Evolutionary conservation across 2,797 vertebrate species (phyloP).

Genomic region (Ctenochaetus hawaiiensis): DNA sequence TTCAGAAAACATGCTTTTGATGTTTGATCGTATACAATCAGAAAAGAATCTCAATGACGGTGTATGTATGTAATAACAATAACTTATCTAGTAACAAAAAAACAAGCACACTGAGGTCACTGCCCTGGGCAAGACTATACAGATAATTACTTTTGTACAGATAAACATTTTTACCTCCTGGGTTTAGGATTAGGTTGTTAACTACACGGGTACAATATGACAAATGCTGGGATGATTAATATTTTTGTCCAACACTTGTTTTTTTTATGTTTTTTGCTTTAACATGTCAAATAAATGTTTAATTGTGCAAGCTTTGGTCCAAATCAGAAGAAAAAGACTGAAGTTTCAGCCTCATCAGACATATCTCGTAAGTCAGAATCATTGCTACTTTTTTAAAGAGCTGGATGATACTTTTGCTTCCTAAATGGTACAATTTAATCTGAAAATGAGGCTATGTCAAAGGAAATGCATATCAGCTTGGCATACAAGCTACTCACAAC

Average conservation of each 20-base stretch:
- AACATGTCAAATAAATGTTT: neutral
- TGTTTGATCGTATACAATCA: neutral
- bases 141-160: constrained; percentile 14
- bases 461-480: neutral
- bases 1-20: neutral
- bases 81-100: neutral
- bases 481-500: neutral
- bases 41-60: no score
- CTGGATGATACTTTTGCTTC: neutral
- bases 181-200: no score
- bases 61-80: no score
- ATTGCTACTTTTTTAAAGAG: neutral
- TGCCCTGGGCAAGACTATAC: neutral
- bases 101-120: neutral
- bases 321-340: neutral
- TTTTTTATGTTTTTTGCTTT: neutral
- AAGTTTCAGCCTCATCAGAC: neutral
- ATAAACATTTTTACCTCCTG: neutral
- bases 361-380: neutral
- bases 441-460: neutral
- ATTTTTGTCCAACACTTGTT: neutral
- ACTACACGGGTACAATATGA: no score
- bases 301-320: neutral
- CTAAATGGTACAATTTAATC: neutral
- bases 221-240: no score